phyloP scores from a whole-genome alignment of 2,888 invertebrate species.

The Pteria penguin region DNA sequence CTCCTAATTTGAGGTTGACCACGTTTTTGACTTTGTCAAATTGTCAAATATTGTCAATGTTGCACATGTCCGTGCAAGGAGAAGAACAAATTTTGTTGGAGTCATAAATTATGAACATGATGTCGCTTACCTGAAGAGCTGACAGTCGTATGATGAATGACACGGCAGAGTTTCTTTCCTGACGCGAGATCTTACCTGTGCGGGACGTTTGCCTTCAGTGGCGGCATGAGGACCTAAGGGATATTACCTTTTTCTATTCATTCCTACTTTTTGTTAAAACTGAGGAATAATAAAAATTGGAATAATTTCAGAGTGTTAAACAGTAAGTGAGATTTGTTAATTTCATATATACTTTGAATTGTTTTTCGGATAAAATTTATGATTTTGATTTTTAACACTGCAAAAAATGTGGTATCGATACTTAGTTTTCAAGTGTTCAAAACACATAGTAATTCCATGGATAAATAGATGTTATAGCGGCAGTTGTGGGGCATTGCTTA shows the following conservation, averaged over 20 bases:
- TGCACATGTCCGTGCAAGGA: too few relatives aligned
- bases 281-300: not conserved
- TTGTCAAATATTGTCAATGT: too few relatives aligned
- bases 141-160: conserved; percentile 22
- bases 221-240: not conserved
- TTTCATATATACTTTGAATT: not conserved
- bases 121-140: conserved; percentile 1
- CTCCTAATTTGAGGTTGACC: too few relatives aligned
- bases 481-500: too few relatives aligned
- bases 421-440: too few relatives aligned
- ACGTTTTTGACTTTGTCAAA: too few relatives aligned
- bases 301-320: not conserved
- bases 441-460: too few relatives aligned
- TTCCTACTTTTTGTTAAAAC: not conserved
- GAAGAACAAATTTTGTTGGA: too few relatives aligned
- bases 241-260: not conserved
- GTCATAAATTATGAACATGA: not conserved
- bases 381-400: not conserved
- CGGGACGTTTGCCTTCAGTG: not conserved
- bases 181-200: not conserved
- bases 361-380: not conserved
- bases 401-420: not conserved
- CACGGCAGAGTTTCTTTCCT: not conserved
- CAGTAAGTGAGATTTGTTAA: not conserved
- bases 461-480: too few relatives aligned